These are phyloP conservation scores for Chironomus riparius DNA, from an alignment of 2,888 invertebrate genomes.

Conservation along the genomic window DNA sequence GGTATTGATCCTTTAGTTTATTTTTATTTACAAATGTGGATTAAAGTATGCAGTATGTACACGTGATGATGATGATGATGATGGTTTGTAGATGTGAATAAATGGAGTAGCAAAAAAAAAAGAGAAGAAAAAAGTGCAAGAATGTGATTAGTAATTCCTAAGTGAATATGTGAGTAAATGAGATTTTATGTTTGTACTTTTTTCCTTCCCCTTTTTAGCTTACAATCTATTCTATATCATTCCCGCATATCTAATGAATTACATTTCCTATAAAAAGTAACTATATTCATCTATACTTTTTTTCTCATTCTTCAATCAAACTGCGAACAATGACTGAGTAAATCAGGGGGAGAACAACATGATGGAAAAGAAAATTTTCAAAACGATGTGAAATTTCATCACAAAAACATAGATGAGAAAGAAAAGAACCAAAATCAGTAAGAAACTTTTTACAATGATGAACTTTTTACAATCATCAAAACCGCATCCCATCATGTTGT, in stretches of 20 bases:
- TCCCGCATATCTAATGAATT: neutral
- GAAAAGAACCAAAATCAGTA: too few species aligned
- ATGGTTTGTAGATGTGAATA: neutral
- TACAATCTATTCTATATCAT: too few species aligned
- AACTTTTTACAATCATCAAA: too few species aligned
- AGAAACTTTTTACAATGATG: too few species aligned
- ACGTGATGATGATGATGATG: neutral
- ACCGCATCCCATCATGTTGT: too few species aligned
- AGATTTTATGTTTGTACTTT: too few species aligned
- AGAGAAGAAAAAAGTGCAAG: neutral
- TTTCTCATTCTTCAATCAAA: neutral
- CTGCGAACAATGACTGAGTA: neutral
- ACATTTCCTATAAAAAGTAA: too few species aligned
- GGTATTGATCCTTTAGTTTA: slow-evolving; percentile 45
- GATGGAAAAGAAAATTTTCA: too few species aligned
- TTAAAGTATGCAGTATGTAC: slow-evolving; percentile 7
- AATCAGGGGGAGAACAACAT: too few species aligned
- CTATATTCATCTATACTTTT: neutral
- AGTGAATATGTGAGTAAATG: neutral
- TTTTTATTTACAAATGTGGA: neutral
- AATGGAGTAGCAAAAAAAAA: neutral
- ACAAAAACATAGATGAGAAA: too few species aligned
- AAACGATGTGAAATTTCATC: too few species aligned
- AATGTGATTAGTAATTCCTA: neutral
- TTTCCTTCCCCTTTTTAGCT: too few species aligned